Evolutionary conservation across 2,888 invertebrate genomes (phyloP), one percentile per base, ranked within the genome.

Genomic region (Hyppa rectilinea): DNA sequence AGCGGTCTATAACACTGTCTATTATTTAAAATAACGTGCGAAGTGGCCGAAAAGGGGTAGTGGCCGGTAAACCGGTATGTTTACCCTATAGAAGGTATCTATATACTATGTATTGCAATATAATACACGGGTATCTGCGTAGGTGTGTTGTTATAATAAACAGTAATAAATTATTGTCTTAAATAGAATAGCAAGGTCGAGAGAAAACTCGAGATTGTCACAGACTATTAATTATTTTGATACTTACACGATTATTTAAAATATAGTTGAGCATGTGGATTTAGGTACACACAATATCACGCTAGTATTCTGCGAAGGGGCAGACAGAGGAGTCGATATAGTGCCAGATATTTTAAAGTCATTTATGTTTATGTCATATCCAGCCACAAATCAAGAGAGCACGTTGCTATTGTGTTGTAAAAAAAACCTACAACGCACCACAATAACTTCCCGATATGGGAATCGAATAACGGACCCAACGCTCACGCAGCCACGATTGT

Each of bases 181-280:
- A 69, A 47, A 69, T 56, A 70, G 36, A 38, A 56, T 38, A 31
- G 14, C 58, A 47, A 69, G 56, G 70, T 38, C 56, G 4, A 29
- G 23, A 20, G 36, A 55, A 31, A 47, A 47, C 69, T 36, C 23
- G 2, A 38, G 31, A 56, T 69, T 38, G 29, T 69, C 26, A n/a
- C 17, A 40, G 38, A 38, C 45, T 63, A 12, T 36, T 62, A 62
- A 65, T 62, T n/a, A 29, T 26, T 62, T 6, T 2, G 43, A 26
- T 34, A 64, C 20, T 26, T 10, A 61, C 20, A 62, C 14, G 26
- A 36, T 53, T 36, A 9, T 17, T 26, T 52, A 26, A 61, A 34
- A 20, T 23, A 1, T 29, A 52, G 10, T 50, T 29, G 12, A n/a
- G 9, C n/a, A 17, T 14, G 14, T 17, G 14, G 55, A 34, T n/a